Conservation (phyloP, 2,888 invertebrate genomes). For the Euproctis similis region DNA sequence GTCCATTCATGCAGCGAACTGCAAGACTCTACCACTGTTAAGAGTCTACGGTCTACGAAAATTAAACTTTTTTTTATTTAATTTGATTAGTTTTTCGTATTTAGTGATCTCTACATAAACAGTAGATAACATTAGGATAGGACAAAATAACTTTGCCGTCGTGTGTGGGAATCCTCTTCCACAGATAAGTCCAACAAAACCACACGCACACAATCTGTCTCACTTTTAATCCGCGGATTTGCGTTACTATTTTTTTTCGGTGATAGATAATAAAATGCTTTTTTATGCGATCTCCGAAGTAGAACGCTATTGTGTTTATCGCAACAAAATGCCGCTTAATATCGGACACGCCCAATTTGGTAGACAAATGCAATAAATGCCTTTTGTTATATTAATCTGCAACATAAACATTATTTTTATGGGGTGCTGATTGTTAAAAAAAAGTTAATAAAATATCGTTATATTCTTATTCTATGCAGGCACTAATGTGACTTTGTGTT, state of each 20-base stretch:
- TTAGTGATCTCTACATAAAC: too few relatives aligned
- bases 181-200: slow-evolving; percentile 14
- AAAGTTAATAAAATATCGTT: slow-evolving; percentile 14
- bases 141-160: neutral
- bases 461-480: slow-evolving; percentile 20
- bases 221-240: slow-evolving; percentile 11
- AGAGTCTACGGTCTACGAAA: too few relatives aligned
- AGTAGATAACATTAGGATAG: too few relatives aligned
- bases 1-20: too few relatives aligned
- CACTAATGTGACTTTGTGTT: slow-evolving; percentile 16
- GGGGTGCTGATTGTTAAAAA: slow-evolving; percentile 25
- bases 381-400: slow-evolving; percentile 33
- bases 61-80: too few relatives aligned
- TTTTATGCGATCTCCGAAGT: slow-evolving; percentile 19
- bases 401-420: slow-evolving; percentile 27
- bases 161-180: slow-evolving; percentile 3
- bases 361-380: slow-evolving; percentile 26
- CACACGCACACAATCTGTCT: slow-evolving; percentile 22
- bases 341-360: slow-evolving; percentile 34
- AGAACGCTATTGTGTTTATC: slow-evolving; percentile 12
- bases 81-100: too few relatives aligned
- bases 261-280: slow-evolving; percentile 6
- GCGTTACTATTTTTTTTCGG: slow-evolving; percentile 2
- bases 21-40: too few relatives aligned
- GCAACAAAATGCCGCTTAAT: slow-evolving; percentile 19